Conservation (phyloP, 2,888 invertebrate species). For the Mesorhabditis sp. region DNA sequence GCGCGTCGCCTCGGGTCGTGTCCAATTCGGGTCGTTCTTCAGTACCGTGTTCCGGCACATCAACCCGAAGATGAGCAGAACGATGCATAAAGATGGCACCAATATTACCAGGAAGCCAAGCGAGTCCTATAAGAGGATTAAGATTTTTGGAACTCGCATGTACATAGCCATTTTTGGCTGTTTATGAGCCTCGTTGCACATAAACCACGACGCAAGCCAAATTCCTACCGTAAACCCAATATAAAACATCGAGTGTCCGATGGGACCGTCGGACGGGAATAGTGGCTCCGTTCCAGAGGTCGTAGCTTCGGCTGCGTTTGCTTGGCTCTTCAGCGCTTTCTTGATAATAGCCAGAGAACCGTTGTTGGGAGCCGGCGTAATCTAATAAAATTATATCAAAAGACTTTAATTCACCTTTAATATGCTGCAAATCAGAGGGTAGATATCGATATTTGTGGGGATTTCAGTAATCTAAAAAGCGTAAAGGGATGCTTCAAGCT, state of each 20-base stretch:
- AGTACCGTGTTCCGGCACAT: conserved; percentile 32
- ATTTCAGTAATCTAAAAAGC: conserved; percentile 58
- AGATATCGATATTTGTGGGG: conserved; percentile 70
- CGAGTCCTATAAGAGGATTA: conserved; percentile 22
- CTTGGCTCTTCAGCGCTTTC: conserved; percentile 20
- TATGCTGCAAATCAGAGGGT: conserved; percentile 68
- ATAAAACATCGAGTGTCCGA: neutral
- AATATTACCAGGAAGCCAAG: conserved; percentile 33
- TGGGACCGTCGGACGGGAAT: neutral
- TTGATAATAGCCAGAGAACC: conserved; percentile 44
- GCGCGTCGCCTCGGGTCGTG: conserved; percentile 19
- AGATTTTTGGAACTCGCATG: neutral
- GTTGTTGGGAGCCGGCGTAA: conserved; percentile 62
- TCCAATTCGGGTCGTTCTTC: conserved; percentile 19
- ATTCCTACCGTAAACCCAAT: neutral
- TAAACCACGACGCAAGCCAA: neutral
- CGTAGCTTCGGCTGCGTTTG: neutral
- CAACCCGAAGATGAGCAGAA: conserved; percentile 30
- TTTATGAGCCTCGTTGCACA: neutral
- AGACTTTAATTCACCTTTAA: conserved; percentile 58
- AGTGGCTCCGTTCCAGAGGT: neutral
- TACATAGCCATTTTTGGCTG: neutral
- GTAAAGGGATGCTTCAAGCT: conserved; percentile 11
- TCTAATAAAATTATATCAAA: conserved; percentile 11
- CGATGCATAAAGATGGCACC: conserved; percentile 33